Percentiles rank a stretch among this genome's conserved stretches.
Conservation (phyloP, 1,140 invertebrate species). For the Hesperophylax magnus region DNA sequence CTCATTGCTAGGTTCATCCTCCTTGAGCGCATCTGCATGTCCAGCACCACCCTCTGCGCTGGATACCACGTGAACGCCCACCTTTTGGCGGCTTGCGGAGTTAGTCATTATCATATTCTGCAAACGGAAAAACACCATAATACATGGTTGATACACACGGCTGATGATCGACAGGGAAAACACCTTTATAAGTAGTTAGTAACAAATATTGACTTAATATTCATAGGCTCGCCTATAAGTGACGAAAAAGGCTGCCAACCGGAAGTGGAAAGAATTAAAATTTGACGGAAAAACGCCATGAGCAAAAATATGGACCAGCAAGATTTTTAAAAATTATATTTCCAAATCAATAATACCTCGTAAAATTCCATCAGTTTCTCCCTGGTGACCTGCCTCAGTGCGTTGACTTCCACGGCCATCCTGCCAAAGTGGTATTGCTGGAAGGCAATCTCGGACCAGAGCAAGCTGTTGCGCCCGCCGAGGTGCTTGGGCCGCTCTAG, state of each 20-base stretch:
- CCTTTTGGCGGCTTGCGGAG: constrained; percentile 69
- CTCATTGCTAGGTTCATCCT: not conserved
- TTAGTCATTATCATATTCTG: constrained; percentile 66
- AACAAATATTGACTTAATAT: not conserved
- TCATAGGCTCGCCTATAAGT: no score
- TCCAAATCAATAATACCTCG: constrained; percentile 22
- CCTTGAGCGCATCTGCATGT: not conserved
- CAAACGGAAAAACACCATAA: constrained; percentile 24
- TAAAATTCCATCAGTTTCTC: constrained; percentile 86
- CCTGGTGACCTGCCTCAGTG: constrained; percentile 84
- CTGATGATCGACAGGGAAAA: not conserved
- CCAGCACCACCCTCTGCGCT: constrained; percentile 75
- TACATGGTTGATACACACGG: not conserved
- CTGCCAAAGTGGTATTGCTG: constrained; percentile 96
- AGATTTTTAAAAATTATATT: no score
- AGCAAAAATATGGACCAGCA: not conserved
- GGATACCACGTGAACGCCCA: constrained; percentile 67
- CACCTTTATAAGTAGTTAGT: not conserved
- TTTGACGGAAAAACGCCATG: not conserved
- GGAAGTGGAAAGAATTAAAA: not conserved
- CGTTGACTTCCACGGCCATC: constrained; percentile 87
- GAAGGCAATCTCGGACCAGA: constrained; percentile 89
- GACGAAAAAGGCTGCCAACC: not conserved
- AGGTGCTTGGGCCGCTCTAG: constrained; percentile 94
- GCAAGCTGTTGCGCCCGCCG: no score